A percentile compares a stretch with the other conserved stretches of the same genome.
These are phyloP conservation scores for Oxytorus armatus DNA, from an alignment of 2,888 invertebrate genomes.

Conservation along the genomic window DNA sequence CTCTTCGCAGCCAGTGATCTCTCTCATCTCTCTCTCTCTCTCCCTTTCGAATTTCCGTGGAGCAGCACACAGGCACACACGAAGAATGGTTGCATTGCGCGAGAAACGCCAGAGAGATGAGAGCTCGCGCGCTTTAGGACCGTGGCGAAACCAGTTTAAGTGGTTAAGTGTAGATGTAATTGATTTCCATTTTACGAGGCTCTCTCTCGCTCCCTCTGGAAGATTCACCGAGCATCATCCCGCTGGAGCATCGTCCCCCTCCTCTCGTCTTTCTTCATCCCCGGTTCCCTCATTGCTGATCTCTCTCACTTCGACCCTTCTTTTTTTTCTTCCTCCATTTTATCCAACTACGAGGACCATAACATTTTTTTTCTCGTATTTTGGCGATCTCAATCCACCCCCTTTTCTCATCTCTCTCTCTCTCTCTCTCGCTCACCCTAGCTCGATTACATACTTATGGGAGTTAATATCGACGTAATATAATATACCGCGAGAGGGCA, in stretches of 20 bases:
- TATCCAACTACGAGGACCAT: conserved; percentile 2
- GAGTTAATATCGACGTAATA: conserved; percentile 19
- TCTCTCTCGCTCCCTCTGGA: conserved; percentile 73
- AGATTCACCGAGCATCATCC: conserved; percentile 56
- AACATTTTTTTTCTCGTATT: background rate
- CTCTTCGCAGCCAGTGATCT: conserved; percentile 32
- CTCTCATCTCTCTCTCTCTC: conserved; percentile 34
- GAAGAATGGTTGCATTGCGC: conserved; percentile 60
- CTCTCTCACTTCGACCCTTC: conserved; percentile 50
- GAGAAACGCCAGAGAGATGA: conserved; percentile 63
- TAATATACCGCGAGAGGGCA: conserved; percentile 17
- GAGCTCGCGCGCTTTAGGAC: conserved; percentile 78
- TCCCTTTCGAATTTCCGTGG: conserved; percentile 57
- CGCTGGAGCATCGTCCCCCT: conserved; percentile 42
- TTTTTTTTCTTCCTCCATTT: background rate
- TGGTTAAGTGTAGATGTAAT: conserved; percentile 84
- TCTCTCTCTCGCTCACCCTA: background rate
- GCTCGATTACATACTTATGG: conserved; percentile 20
- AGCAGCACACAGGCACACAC: background rate
- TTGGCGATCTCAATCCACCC: conserved; percentile 1
- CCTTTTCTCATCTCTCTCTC: background rate
- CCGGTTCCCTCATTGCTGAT: too few relatives aligned
- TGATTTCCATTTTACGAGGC: conserved; percentile 85
- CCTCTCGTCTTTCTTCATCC: conserved; percentile 34
- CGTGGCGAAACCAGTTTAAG: conserved; percentile 85